Evolutionary conservation across 2,113 vertebrate genomes (phyloP).

Genomic region (Nothocercus julius): DNA sequence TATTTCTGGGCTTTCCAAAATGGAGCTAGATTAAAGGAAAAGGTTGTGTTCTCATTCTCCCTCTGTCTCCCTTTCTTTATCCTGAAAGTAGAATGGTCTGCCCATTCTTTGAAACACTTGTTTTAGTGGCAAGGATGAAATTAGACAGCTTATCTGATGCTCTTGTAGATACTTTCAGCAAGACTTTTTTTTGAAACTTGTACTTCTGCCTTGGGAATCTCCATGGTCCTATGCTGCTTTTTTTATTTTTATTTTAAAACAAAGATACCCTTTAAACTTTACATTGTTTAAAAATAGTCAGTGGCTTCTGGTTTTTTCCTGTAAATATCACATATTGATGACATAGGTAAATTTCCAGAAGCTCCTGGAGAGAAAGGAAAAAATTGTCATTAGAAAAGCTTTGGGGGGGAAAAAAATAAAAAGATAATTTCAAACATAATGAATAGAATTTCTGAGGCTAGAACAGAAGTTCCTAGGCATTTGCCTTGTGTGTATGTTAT

Average conservation of each 20-base stretch:
- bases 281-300: neutral
- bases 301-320: neutral
- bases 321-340: neutral
- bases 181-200: neutral
- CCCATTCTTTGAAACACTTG: slow-evolving; percentile 42
- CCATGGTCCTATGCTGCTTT: neutral
- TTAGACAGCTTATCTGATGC: neutral
- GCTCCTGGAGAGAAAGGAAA: neutral
- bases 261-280: neutral
- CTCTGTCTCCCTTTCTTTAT: neutral
- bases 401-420: fast-evolving
- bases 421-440: neutral
- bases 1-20: slow-evolving; percentile 37
- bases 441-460: neutral
- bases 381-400: neutral
- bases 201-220: neutral
- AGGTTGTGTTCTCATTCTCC: neutral
- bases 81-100: neutral
- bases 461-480: neutral
- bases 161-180: neutral
- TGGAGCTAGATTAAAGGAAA: slow-evolving; percentile 27
- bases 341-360: neutral
- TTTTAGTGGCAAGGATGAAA: slow-evolving; percentile 20
- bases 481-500: neutral
- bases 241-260: neutral